Evolutionary conservation across 2,888 invertebrate genomes (phyloP).

Genomic region (Melitaea athalia): DNA sequence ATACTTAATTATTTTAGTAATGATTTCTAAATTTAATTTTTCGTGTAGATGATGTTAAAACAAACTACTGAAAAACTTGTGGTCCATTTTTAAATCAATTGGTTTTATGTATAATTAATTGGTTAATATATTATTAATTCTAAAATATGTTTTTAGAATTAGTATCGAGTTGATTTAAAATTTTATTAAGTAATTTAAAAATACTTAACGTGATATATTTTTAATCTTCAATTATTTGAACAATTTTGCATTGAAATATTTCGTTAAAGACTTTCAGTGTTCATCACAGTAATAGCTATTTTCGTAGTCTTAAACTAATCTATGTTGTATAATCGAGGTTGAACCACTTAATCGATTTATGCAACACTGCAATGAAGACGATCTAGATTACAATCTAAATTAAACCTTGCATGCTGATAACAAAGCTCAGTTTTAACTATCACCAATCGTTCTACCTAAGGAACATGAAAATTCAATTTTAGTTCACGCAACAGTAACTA

Average conservation of each 20-base stretch:
- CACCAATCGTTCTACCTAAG: slow-evolving; percentile 1
- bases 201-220: too few relatives aligned
- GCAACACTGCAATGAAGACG: slow-evolving; percentile 28
- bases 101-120: too few relatives aligned
- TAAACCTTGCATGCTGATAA: background rate
- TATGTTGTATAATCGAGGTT: slow-evolving; percentile 37
- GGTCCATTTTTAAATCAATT: too few relatives aligned
- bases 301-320: slow-evolving; percentile 36
- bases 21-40: too few relatives aligned
- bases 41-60: too few relatives aligned
- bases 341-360: slow-evolving; percentile 37
- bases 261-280: slow-evolving; percentile 22
- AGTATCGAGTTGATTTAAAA: too few relatives aligned
- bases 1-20: too few relatives aligned
- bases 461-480: slow-evolving; percentile 33
- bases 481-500: slow-evolving; percentile 30
- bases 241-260: background rate
- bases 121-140: too few relatives aligned
- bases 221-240: too few relatives aligned
- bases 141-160: too few relatives aligned
- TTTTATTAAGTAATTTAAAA: too few relatives aligned
- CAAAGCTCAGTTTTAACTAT: slow-evolving; percentile 17
- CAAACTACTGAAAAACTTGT: too few relatives aligned
- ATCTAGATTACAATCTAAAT: background rate
- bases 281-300: slow-evolving; percentile 28